A percentile compares a stretch with the other conserved stretches of the same genome.
Evolutionary conservation across 2,888 invertebrate genomes (phyloP).

Genomic region (Scaptomyza parva): DNA sequence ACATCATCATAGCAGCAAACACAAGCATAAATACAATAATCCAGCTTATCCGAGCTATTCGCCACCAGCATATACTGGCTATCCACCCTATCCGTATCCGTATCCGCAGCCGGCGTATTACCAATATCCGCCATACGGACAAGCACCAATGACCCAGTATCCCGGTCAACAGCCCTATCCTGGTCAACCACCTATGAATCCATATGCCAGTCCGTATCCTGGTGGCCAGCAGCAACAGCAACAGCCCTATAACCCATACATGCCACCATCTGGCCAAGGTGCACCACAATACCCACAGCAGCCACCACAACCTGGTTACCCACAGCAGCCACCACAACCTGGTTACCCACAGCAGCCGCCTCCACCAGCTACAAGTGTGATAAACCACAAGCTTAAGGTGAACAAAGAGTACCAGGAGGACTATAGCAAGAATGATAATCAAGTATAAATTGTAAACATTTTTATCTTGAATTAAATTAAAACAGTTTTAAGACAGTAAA

Average conservation of each 20-base stretch:
- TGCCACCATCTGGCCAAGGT: not conserved
- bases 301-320: not conserved
- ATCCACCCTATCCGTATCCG: not conserved
- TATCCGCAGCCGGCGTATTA: slow-evolving; percentile 8
- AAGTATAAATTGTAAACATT: not conserved
- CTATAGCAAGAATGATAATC: slow-evolving; percentile 11
- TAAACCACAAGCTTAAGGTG: slow-evolving; percentile 71
- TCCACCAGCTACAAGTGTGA: slow-evolving; percentile 48
- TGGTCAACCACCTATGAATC: no score
- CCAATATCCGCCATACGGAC: slow-evolving; percentile 7
- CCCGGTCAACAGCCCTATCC: slow-evolving; percentile 9
- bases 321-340: not conserved
- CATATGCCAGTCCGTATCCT: slow-evolving; percentile 23
- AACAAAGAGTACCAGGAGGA: slow-evolving; percentile 72
- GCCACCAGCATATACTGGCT: slow-evolving; percentile 23
- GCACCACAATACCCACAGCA: slow-evolving; percentile 7
- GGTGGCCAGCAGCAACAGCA: slow-evolving; percentile 22
- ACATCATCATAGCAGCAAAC: slow-evolving; percentile 6
- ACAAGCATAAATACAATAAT: slow-evolving; percentile 48
- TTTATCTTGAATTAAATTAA: not conserved
- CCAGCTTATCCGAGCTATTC: slow-evolving; percentile 38
- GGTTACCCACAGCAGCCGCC: slow-evolving; percentile 9
- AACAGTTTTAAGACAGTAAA: no score
- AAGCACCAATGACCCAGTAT: slow-evolving; percentile 9
- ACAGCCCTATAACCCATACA: slow-evolving; percentile 6